These are phyloP conservation scores for Tachuris rubrigastra DNA, from an alignment of 2,113 vertebrate species.

Conservation along the genomic window DNA sequence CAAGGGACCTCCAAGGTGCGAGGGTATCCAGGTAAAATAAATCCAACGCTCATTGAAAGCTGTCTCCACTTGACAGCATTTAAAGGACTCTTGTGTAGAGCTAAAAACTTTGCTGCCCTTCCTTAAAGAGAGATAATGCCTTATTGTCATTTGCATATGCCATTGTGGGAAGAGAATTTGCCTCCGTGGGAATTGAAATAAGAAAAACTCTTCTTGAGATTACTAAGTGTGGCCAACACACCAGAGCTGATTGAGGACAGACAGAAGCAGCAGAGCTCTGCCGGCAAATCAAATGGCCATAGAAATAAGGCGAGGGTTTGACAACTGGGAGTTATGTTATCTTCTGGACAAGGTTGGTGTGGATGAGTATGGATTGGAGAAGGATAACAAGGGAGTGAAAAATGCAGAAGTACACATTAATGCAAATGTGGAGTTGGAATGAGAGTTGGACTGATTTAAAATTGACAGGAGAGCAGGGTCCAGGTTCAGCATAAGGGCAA, in stretches of 20 bases:
- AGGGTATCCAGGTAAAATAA: not conserved
- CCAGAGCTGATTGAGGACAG: not conserved
- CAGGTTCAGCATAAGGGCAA: not conserved
- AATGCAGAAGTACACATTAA: not conserved
- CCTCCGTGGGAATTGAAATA: not conserved
- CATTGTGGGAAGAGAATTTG: not conserved
- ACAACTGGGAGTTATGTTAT: not conserved
- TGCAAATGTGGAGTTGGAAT: not conserved
- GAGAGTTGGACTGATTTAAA: not conserved
- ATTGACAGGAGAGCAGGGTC: not conserved
- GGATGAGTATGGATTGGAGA: not conserved
- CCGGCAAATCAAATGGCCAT: not conserved
- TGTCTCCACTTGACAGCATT: not conserved
- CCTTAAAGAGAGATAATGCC: not conserved
- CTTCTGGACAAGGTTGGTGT: not conserved
- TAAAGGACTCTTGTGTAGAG: not conserved
- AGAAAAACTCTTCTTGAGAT: not conserved
- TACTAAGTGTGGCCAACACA: not conserved
- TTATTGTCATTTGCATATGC: not conserved
- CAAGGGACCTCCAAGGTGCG: not conserved
- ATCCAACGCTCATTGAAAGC: not conserved
- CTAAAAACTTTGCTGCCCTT: not conserved
- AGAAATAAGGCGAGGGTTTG: not conserved
- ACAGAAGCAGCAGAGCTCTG: not conserved
- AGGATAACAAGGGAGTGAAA: not conserved